phyloP scores from a whole-genome alignment of 1,140 invertebrate genomes.

The Caenorhabditis elegans region DNA sequence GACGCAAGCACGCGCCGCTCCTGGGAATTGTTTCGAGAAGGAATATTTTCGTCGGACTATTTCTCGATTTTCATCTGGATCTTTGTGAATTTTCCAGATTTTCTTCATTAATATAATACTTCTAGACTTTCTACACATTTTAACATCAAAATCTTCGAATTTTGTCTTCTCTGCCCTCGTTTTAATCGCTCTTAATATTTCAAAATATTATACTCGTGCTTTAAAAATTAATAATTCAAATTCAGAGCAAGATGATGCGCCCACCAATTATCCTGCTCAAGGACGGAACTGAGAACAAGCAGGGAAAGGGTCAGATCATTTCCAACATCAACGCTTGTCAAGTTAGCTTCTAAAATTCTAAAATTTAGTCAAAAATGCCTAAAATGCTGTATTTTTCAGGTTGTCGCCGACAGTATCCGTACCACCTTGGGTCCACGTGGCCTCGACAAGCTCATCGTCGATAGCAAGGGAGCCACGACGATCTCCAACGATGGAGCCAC shows the following conservation, averaged over 20 bases:
- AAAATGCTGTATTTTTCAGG: slow-evolving; percentile 53
- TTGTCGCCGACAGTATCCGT: slow-evolving; percentile 88
- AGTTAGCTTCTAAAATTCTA: slow-evolving; percentile 65
- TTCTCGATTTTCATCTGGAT: background rate
- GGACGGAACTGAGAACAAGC: slow-evolving; percentile 93
- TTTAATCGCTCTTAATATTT: background rate
- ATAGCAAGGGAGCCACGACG: slow-evolving; percentile 80
- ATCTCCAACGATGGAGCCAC: slow-evolving; percentile 99
- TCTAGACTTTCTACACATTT: background rate
- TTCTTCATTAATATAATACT: background rate
- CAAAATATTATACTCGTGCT: no score
- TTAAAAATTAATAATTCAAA: no score
- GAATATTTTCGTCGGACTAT: background rate
- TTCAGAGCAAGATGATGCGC: slow-evolving; percentile 47
- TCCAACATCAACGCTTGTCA: slow-evolving; percentile 99
- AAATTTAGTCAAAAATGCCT: background rate
- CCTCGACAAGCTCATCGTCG: slow-evolving; percentile 98
- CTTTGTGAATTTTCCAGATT: background rate
- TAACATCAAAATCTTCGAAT: background rate
- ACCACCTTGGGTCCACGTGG: slow-evolving; percentile 96
- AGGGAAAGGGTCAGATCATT: slow-evolving; percentile 91
- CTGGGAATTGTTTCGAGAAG: slow-evolving; percentile 10
- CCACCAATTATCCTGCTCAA: slow-evolving; percentile 90
- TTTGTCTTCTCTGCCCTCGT: background rate
- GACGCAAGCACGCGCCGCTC: background rate